Conservation (phyloP, 2,797 vertebrate species). For the Myotis planiceps region DNA sequence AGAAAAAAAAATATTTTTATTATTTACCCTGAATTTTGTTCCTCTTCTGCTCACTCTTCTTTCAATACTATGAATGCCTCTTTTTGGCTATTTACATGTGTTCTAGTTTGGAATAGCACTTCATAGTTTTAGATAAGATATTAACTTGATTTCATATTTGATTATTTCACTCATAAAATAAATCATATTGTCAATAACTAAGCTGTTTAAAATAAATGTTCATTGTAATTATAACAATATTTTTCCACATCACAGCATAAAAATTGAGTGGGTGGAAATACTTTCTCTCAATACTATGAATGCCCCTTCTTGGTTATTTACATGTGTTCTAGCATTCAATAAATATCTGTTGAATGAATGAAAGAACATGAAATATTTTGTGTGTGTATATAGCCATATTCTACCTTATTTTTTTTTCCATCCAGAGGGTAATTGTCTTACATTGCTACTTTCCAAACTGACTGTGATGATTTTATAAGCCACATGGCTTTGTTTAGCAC, state of each 20-base stretch:
- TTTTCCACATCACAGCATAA: background rate
- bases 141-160: background rate
- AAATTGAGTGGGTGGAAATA: background rate
- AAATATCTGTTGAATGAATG: background rate
- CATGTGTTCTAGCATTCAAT: background rate
- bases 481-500: conserved; percentile 19
- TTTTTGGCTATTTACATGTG: background rate
- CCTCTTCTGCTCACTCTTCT: background rate
- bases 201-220: background rate
- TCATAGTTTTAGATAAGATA: background rate
- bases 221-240: background rate
- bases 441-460: background rate
- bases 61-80: background rate
- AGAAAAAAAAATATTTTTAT: background rate
- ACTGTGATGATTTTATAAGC: background rate
- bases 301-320: background rate
- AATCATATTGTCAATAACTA: background rate
- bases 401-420: background rate
- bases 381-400: background rate
- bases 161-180: background rate
- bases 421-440: background rate
- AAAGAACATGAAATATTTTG: background rate
- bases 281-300: background rate
- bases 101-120: background rate
- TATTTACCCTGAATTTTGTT: background rate